Conservation (phyloP, 2,888 invertebrate species). For the Epinotia demarniana region DNA sequence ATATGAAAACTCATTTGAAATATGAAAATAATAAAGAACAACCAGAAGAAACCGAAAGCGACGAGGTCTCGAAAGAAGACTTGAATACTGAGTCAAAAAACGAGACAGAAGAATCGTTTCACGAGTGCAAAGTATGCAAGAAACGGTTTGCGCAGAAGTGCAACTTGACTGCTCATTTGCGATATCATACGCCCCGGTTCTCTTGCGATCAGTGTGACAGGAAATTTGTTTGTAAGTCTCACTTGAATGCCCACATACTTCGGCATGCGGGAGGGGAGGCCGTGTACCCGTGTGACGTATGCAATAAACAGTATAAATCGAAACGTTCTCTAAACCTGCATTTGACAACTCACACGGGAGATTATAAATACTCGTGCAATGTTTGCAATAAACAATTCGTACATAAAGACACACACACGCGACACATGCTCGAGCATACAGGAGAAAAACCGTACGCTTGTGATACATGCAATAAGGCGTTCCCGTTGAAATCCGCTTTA, state of each 20-base stretch:
- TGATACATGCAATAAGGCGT: slow-evolving; percentile 1
- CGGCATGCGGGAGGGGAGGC: not conserved
- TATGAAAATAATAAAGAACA: slow-evolving; percentile 7
- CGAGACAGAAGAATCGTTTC: not conserved
- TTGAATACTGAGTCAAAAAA: not conserved
- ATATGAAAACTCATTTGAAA: slow-evolving; percentile 8
- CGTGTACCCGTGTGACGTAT: not conserved
- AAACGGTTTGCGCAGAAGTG: slow-evolving; percentile 11
- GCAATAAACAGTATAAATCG: not conserved
- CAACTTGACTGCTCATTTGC: not conserved
- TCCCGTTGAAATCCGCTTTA: not conserved
- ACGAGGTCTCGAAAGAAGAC: not conserved
- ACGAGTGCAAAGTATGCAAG: slow-evolving; percentile 8
- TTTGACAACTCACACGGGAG: not conserved
- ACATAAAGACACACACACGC: slow-evolving; percentile 4
- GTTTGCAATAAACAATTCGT: not conserved
- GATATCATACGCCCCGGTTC: slow-evolving; percentile 2
- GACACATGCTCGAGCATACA: not conserved
- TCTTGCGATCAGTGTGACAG: not conserved
- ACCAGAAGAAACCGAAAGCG: not conserved
- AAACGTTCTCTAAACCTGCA: not conserved
- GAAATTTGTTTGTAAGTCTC: not conserved
- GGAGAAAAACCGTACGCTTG: not conserved
- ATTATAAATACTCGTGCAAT: not conserved
- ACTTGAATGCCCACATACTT: not conserved